Base-by-base conservation (phyloP, 2,797 vertebrate species). In the Anguilla obscura region DNA sequence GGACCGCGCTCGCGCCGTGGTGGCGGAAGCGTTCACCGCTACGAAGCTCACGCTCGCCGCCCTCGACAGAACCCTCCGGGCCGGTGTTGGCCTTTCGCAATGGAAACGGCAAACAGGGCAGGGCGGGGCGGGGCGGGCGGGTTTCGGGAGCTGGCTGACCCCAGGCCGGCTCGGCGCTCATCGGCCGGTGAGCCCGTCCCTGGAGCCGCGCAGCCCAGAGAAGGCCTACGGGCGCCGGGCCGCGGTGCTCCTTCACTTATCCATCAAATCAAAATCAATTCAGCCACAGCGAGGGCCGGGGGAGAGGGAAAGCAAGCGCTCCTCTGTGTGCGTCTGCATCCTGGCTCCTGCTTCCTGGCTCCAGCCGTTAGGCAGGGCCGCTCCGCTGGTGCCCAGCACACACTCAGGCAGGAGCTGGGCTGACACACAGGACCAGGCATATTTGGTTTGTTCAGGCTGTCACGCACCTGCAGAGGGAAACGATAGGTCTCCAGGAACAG, bases 401-500 rank as follows among this genome's bases (percentile, higher is more conserved):
- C 90, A 92, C 93, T 90, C 91, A 94, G 94, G 93, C 93, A 90
- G 87, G 90, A 91, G 88, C 85, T 92, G 92, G 90, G 88, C 90
- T 93, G 94, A 96, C 94, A 96, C 63, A 66, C 63, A 66, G 94
- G 93, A 95, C 92, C 96, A 94, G 92, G 94, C 95, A 93, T 91
- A 94, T 95, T 93, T 93, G 94, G 95, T 92, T 92, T 93, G 93
- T 91, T 93, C 94, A 94, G 92, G 92, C 93, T 89, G 91, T 66
- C 91, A 89, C 87, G 92, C 92, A 90, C 90, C 89, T 92, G 88
- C 69, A 92, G 93, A 92, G 83, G 89, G 63, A 66, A n/a, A 66
- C 18, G n/a, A 66, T 40, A 40, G 36, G 3, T 40, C 36, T 40
- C 36, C 36, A 40, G 36, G 36, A 40, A 40, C 36, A 40, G 63